Base-by-base conservation (phyloP, 2,797 vertebrate genomes). In the Pangasius sanitwongsei region DNA sequence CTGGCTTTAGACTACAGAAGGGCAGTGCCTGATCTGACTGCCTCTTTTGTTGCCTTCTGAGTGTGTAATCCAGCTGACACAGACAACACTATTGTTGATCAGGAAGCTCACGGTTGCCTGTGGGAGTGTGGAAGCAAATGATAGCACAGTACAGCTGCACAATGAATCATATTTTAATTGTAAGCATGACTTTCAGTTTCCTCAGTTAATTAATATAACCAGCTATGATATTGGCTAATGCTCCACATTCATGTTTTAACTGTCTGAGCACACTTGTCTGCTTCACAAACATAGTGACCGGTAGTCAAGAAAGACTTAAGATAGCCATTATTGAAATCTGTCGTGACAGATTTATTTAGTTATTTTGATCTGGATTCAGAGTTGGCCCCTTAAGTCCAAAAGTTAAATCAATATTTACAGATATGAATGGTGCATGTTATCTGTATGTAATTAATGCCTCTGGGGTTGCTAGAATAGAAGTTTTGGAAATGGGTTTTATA, bases 31-130 rank as follows among this genome's bases (percentile, higher is more conserved):
- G 74, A 87, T 82, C 53, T 90, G 77, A 91, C 85, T 89, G 75
- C 37, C 88, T 82, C 67, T 84, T 89, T 88, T 92, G 87, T 90
- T 89, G 12, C 57, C 16, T 87, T 89, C 25, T 88, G 88, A 65
- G 80, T 90, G 83, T 81, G 70, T 87, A 91, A 91, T 89, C 78
- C 70, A 25, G 86, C 90, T 88, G 90, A 90, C 87, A 89, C 84
- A 90, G 83, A 85, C 90, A 72, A 86, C 86, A 61, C 86, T 85
- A 87, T 91, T 92, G 91, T 92, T 91, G 37, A 77, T 86, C 57
- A 41, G 61, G 87, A 63, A 63, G 41, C 74, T 86, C 44, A 48
- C 77, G 57, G 70, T 28, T 53, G 85, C 59, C 87, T 88, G 83
- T 81, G 41, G 84, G 75, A 23, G 65, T 69, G 53, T 34, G 55